These are phyloP conservation scores for Bombus superbus DNA, from an alignment of 1,140 invertebrate genomes.

Conservation along the genomic window DNA sequence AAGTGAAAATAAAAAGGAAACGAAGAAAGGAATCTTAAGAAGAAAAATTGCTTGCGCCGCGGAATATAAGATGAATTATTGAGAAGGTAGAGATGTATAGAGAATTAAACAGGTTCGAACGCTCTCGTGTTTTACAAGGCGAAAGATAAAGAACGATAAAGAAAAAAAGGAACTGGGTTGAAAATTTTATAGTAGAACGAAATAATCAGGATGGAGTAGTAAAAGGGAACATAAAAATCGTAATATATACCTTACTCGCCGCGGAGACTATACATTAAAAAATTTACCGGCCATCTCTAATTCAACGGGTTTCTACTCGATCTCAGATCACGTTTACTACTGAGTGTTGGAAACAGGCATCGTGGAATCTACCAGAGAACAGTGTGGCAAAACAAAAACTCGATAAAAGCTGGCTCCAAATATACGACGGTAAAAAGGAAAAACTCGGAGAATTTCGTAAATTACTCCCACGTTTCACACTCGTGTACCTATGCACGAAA, in stretches of 20 bases:
- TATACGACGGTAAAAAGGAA: background rate
- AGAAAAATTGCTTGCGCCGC: background rate
- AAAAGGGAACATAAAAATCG: slow-evolving; percentile 30
- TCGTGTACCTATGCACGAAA: background rate
- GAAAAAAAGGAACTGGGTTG: background rate
- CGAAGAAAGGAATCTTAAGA: background rate
- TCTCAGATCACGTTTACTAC: slow-evolving; percentile 32
- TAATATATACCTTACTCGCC: background rate
- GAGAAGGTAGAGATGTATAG: background rate
- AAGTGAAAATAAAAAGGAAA: background rate
- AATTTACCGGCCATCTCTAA: slow-evolving; percentile 27
- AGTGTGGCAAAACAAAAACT: background rate
- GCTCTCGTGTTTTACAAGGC: too few species aligned
- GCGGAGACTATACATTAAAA: slow-evolving; percentile 16
- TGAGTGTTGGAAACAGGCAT: background rate
- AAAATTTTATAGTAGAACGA: background rate
- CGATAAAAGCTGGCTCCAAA: background rate
- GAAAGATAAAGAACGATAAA: background rate
- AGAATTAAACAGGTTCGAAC: too few species aligned
- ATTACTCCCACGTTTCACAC: background rate
- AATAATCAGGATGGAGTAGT: slow-evolving; percentile 24
- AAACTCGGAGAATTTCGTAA: background rate
- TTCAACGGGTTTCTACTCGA: slow-evolving; percentile 12
- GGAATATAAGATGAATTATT: background rate
- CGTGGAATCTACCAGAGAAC: background rate